Base-by-base conservation (phyloP, 2,797 vertebrate genomes). In the Myotis vivesi region DNA sequence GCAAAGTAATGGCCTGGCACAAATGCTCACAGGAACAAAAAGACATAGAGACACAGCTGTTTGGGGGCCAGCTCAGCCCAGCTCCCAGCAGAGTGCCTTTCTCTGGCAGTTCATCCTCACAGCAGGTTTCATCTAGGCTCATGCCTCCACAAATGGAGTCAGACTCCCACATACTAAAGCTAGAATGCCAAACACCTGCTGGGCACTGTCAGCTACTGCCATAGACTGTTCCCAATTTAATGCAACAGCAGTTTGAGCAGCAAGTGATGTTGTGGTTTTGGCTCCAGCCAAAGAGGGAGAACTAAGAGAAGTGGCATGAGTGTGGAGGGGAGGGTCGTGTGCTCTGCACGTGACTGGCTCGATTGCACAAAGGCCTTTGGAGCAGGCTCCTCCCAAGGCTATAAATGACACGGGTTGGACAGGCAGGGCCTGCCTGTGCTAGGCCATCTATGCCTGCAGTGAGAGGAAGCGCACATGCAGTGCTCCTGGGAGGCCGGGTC, bases 211-310 rank as follows among this genome's bases (percentile, higher is more conserved):
- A 11, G 64, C 46, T 36, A 8, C 53, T 33, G 64, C 66, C 41
- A 91, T 53, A 87, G 53, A 33, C 53, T 22, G 0, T 77, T 72
- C 75, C 66, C 57, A 75, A 13, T 76, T 41, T 68, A 87, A 28
- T 64, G 75, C 69, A n/a, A 90, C 22, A 69, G 75, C 51, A 75
- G n/a, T 66, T 59, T 88, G 17, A 84, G 64, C 41, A 82, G 51
- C 41, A 33, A 38, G 62, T 33, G 36, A 41, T 22, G 46, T 38
- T 16, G 8, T n/a, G 28, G 19, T 30, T 30, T 30, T 62, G 12
- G 7, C 3, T n/a, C 22, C 46, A 30, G 36, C 22, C 8, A 57
- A 62, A 62, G 49, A 13, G 16, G 10, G 28, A 28, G 17, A 2
- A 69, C 57, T 71, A 20, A 25, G 19, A 90, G 49, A 51, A 53